phyloP scores from a whole-genome alignment of 2,888 invertebrate genomes.

The Sarcophaga variegata region DNA sequence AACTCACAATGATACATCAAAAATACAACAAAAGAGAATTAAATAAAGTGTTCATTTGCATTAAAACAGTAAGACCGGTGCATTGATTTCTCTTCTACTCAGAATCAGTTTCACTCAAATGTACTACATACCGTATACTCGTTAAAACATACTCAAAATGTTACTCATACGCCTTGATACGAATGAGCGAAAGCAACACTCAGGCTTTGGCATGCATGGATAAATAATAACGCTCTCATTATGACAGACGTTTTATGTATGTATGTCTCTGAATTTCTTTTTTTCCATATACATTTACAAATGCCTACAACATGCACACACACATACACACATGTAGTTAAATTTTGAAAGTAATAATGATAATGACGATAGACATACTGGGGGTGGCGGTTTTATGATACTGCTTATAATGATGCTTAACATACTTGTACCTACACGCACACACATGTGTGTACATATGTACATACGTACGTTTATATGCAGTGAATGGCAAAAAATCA shows the following conservation, averaged over 20 bases:
- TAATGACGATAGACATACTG: conserved; percentile 3
- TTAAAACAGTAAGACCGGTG: neutral
- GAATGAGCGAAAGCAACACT: neutral
- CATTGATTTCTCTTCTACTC: neutral
- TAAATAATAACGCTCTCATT: conserved; percentile 35
- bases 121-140: conserved; percentile 38
- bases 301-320: neutral
- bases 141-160: conserved; percentile 15
- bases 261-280: neutral
- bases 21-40: neutral
- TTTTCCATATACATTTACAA: conserved; percentile 16
- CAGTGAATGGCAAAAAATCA: conserved; percentile 59
- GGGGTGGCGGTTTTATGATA: conserved; percentile 9
- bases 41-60: conserved; percentile 28
- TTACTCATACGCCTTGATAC: conserved; percentile 38
- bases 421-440: conserved; percentile 29
- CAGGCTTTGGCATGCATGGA: neutral
- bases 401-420: conserved; percentile 39
- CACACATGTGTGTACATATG: neutral
- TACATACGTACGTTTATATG: neutral
- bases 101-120: conserved; percentile 18
- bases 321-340: neutral
- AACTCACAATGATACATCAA: neutral
- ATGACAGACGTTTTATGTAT: conserved; percentile 38
- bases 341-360: conserved; percentile 14